phyloP scores from a whole-genome alignment of 2,888 invertebrate genomes.

The Scaptomyza parva region DNA sequence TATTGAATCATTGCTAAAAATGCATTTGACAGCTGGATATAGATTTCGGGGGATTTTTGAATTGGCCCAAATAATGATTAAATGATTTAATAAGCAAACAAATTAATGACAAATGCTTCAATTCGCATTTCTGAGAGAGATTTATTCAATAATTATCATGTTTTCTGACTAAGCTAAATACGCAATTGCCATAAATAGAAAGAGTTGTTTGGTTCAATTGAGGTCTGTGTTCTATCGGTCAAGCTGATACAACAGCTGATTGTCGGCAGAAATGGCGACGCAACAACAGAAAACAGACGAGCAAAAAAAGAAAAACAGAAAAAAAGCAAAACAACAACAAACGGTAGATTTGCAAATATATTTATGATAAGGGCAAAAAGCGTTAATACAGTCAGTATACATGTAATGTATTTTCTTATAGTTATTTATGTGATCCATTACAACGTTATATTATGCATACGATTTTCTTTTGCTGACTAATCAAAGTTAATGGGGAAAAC shows the following conservation, averaged over 20 bases:
- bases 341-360: constrained; percentile 24
- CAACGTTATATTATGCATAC: constrained; percentile 45
- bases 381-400: constrained; percentile 10
- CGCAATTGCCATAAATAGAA: constrained; percentile 34
- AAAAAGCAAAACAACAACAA: constrained; percentile 40
- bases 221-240: constrained; percentile 47
- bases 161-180: constrained; percentile 6
- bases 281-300: constrained; percentile 29
- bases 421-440: constrained; percentile 35
- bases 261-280: constrained; percentile 53
- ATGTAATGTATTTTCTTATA: constrained; percentile 28
- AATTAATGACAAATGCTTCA: neutral
- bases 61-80: too few species aligned
- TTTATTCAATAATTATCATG: neutral
- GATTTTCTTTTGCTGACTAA: constrained; percentile 60
- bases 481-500: constrained; percentile 54
- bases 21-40: neutral
- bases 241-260: constrained; percentile 69
- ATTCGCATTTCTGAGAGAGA: neutral
- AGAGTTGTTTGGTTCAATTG: constrained; percentile 5
- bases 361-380: constrained; percentile 42
- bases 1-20: neutral
- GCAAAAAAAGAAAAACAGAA: constrained; percentile 19
- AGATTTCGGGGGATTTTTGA: too few species aligned
- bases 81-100: neutral